Evolutionary conservation across 2,888 invertebrate species (phyloP), one percentile per base, ranked within the genome.

Genomic region (Drosophila fungiperda): DNA sequence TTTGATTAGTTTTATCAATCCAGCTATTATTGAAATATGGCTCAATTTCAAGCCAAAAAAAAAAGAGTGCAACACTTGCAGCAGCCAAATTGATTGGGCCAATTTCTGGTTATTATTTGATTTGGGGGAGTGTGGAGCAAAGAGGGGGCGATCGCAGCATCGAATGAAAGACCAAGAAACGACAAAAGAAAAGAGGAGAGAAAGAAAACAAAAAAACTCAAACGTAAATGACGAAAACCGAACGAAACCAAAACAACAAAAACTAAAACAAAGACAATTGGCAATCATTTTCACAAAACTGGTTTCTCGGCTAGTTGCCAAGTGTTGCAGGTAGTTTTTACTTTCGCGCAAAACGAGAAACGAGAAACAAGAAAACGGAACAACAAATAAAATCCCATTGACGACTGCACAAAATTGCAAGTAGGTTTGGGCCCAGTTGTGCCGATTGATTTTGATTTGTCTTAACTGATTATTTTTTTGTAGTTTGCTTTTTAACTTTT

Each of bases 251-350:
- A 86, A 63, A 73, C 73, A 82, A 82, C 73, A 70, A 68, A 71
- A 69, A 69, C 72, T 68, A 76, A 75, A 66, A 69, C 72, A 69
- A 76, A 84, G 61, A 73, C 73, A 82, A 77, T 74, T 64, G 80
- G 70, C 77, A 85, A 83, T 86, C 81, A 87, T 87, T 85, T 87
- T 83, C 86, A 87, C 87, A 87, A 85, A 85, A 86, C 87, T 81
- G 83, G 85, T 87, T 86, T 84, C 71, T 76, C 76, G 57, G 61
- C 66, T 71, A 64, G 68, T 74, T 69, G 73, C 67, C 78, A 68
- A 76, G 74, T 72, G 75, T 74, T 77, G 87, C 87, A 89, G 87
- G 87, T 87, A 89, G 87, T 87, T 88, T 87, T 87, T 89, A 87
- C 89, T 87, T 87, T 87, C 87, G 89, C 87, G 80, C 84, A 81